These are phyloP conservation scores for Engraulis encrasicolus DNA, from an alignment of 2,113 vertebrate species.

Conservation along the genomic window DNA sequence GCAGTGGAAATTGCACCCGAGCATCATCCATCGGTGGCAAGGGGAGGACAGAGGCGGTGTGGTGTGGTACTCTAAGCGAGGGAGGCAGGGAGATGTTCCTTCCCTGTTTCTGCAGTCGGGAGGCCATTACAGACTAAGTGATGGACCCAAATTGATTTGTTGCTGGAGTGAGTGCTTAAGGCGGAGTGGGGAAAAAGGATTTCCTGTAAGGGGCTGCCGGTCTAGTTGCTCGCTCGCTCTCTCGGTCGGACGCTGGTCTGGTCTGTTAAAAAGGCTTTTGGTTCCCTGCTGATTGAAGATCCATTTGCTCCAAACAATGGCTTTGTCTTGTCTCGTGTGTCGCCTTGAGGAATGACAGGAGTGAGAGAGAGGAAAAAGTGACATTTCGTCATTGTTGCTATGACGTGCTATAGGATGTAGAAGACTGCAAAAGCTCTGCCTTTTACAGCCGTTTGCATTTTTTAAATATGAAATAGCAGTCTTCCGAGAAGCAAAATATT, in stretches of 20 bases:
- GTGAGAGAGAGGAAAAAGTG: background rate
- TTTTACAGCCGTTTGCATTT: background rate
- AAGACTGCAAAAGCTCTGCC: background rate
- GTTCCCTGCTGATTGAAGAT: constrained; percentile 48
- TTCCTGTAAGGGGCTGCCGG: constrained; percentile 54
- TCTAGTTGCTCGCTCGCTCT: constrained; percentile 34
- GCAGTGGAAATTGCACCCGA: constrained; percentile 41
- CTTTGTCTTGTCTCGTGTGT: background rate
- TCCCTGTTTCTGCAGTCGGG: constrained; percentile 16
- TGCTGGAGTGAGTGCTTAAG: constrained; percentile 44
- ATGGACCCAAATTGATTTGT: constrained; percentile 55
- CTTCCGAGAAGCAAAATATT: background rate
- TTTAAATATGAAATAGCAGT: too few relatives aligned
- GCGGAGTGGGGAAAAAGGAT: constrained; percentile 26
- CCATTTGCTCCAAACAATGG: background rate
- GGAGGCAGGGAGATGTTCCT: constrained; percentile 16
- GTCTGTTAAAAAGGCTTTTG: constrained; percentile 42
- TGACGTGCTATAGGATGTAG: background rate
- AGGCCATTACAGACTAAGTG: constrained; percentile 46
- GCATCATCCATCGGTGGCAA: constrained; percentile 37
- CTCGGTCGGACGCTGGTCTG: too few relatives aligned
- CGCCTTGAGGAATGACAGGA: background rate
- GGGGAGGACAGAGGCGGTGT: background rate
- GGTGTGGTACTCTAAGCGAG: background rate
- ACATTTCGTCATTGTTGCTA: background rate